A percentile compares a stretch with the other conserved stretches of the same genome.
phyloP scores from a whole-genome alignment of 2,888 invertebrate species.

The Ariolimax columbianus region DNA sequence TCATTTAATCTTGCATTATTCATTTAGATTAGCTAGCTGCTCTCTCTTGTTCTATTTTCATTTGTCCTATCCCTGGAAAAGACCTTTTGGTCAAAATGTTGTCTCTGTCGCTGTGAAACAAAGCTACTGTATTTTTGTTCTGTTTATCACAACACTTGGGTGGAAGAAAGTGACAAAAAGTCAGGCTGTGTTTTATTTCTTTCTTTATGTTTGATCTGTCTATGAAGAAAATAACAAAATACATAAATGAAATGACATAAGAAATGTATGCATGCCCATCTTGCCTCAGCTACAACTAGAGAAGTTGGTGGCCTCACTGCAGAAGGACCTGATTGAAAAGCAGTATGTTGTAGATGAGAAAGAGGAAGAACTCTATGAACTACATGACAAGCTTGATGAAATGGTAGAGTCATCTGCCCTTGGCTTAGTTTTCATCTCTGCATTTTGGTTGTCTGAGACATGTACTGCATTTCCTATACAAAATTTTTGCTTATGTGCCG shows the following conservation, averaged over 20 bases:
- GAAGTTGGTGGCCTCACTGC: slow-evolving; percentile 63
- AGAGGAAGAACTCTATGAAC: slow-evolving; percentile 72
- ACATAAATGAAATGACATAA: not conserved
- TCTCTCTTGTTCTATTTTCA: too few species aligned
- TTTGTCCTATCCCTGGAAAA: too few species aligned
- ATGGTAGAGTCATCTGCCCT: slow-evolving; percentile 53
- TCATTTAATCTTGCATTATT: too few species aligned
- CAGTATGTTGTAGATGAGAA: slow-evolving; percentile 75
- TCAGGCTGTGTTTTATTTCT: not conserved
- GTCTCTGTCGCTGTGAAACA: not conserved
- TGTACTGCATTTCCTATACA: slow-evolving; percentile 8
- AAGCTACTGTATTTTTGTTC: not conserved
- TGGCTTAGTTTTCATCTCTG: slow-evolving; percentile 12
- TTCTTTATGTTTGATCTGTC: not conserved
- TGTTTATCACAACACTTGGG: not conserved
- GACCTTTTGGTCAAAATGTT: too few species aligned
- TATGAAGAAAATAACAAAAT: not conserved
- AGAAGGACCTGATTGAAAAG: slow-evolving; percentile 70
- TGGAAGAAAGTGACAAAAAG: not conserved
- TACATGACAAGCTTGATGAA: slow-evolving; percentile 71
- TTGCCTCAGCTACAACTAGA: slow-evolving; percentile 69
- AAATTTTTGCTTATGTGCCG: not conserved
- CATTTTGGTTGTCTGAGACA: slow-evolving; percentile 8
- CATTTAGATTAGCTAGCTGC: too few species aligned
- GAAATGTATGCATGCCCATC: slow-evolving; percentile 24